Conservation (phyloP, 2,797 vertebrate species). For the Muscicapa striata region DNA sequence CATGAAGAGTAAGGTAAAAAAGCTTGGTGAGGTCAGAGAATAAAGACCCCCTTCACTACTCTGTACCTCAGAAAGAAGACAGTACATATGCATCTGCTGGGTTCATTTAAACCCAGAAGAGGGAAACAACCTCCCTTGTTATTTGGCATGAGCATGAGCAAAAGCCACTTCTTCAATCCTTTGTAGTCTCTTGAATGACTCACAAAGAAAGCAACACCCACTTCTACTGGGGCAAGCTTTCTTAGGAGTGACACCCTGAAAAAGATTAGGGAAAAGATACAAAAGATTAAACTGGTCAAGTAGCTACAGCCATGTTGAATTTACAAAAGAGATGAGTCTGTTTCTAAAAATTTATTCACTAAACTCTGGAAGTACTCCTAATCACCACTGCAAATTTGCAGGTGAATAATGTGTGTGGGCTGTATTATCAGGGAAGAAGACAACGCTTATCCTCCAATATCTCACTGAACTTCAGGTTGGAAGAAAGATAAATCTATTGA, state of each 20-base stretch:
- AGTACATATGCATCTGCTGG: rapidly evolving
- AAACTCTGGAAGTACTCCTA: not conserved
- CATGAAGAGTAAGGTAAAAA: not conserved
- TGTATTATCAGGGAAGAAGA: not conserved
- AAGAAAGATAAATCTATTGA: not conserved
- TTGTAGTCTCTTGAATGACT: not conserved
- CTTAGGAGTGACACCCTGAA: not conserved
- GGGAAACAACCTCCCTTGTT: not conserved
- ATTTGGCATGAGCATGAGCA: not conserved
- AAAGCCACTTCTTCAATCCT: not conserved
- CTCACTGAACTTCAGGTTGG: not conserved
- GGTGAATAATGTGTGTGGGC: not conserved
- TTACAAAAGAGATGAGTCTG: not conserved
- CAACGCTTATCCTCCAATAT: not conserved
- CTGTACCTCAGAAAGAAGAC: not conserved
- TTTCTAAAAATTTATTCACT: not conserved
- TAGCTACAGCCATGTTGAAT: not conserved
- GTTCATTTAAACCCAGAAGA: not conserved
- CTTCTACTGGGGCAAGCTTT: not conserved
- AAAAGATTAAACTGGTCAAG: not conserved
- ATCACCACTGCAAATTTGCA: not conserved
- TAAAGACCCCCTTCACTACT: not conserved
- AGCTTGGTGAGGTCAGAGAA: not conserved
- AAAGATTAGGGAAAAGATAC: not conserved
- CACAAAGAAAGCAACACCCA: conserved; percentile 3